A percentile compares a stretch with the other conserved stretches of the same genome.
Conservation (phyloP, 2,797 vertebrate genomes). For the Neopelma chrysocephalum region DNA sequence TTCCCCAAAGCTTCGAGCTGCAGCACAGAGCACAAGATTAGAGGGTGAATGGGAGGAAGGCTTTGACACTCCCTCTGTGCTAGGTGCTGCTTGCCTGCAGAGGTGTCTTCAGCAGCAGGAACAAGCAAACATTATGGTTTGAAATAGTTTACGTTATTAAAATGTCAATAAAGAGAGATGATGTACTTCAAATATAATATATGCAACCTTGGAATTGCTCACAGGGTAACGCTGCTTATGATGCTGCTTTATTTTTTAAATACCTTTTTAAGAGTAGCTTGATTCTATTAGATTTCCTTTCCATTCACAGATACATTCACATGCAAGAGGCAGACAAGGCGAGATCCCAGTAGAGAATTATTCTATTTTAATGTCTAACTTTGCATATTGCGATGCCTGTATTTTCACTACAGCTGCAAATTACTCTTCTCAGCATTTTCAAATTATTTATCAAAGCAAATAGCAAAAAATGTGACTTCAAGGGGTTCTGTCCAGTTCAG, state of each 20-base stretch:
- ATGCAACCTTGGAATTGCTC: not conserved
- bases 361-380: conserved; percentile 3
- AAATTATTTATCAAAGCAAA: conserved; percentile 46
- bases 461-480: not conserved
- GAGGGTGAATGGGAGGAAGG: not conserved
- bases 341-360: not conserved
- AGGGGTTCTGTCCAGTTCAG: conserved; percentile 1
- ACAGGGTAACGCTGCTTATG: not conserved
- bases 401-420: conserved; percentile 43
- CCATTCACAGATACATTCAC: not conserved
- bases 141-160: not conserved
- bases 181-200: not conserved
- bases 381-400: not conserved
- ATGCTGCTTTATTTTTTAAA: not conserved
- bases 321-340: not conserved
- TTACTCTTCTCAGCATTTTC: conserved; percentile 22
- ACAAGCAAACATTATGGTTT: not conserved
- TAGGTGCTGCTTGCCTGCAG: not conserved
- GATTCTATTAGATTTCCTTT: not conserved
- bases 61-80: not conserved
- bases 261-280: not conserved
- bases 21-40: not conserved
- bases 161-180: not conserved
- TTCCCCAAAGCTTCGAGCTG: conserved; percentile 1
- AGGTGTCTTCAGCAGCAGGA: conserved; percentile 1